Percentiles rank a stretch among this genome's conserved stretches.
Conservation (phyloP, 2,113 vertebrate genomes). For the Centropristis striata region DNA sequence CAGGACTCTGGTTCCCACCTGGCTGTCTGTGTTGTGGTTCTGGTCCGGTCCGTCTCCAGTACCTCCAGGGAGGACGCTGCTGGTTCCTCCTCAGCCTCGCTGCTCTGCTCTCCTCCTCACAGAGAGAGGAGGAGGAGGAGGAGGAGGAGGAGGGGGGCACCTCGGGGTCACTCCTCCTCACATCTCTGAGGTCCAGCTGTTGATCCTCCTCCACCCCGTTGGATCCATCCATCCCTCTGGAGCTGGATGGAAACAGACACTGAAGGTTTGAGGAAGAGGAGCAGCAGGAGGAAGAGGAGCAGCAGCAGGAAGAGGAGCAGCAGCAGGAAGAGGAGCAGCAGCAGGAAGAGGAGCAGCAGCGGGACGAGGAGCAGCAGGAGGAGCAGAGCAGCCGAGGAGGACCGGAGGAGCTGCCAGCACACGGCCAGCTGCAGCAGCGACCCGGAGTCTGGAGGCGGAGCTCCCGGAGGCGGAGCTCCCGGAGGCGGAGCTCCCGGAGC, state of each 20-base stretch:
- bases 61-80: constrained; percentile 82
- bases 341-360: constrained; percentile 42
- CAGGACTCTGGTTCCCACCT: too few relatives aligned
- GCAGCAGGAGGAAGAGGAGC: constrained; percentile 32
- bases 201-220: constrained; percentile 47
- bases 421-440: constrained; percentile 28
- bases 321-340: constrained; percentile 44
- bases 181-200: constrained; percentile 40
- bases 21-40: constrained; percentile 80
- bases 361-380: constrained; percentile 50
- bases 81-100: constrained; percentile 56
- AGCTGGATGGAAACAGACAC: constrained; percentile 60
- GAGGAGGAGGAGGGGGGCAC: constrained; percentile 29
- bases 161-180: constrained; percentile 46
- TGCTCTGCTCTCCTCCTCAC: constrained; percentile 66
- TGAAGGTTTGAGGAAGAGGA: constrained; percentile 63
- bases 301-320: constrained; percentile 47
- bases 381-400: neutral
- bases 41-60: constrained; percentile 85
- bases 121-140: constrained; percentile 52
- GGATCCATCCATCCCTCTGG: constrained; percentile 19
- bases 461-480: too few relatives aligned
- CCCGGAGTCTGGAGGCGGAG: constrained; percentile 63
- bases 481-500: constrained; percentile 79
- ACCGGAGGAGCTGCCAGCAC: constrained; percentile 26